Evolutionary conservation across 2,888 invertebrate species (phyloP), one percentile per base, ranked within the genome.

Genomic region (Ferdinandea cuprea): DNA sequence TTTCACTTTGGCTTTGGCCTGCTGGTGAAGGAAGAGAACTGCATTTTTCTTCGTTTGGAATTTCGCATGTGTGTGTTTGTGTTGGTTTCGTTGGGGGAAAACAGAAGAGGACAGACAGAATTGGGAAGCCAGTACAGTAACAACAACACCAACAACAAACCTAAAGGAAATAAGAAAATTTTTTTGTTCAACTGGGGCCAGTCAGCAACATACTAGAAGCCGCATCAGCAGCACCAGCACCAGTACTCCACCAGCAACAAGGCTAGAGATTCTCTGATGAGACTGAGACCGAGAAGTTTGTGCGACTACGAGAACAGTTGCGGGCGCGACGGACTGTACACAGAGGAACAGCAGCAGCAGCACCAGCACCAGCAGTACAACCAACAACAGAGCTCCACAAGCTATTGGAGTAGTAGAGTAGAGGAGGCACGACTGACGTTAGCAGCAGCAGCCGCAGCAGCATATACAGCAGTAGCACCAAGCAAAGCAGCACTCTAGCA

Each of bases 381-480:
- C 54, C 78, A 73, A 61, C 78, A 83, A 73, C 83, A 69, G 68
- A 73, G 66, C 83, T 78, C 81, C 63, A 77, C 61, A 65, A 77
- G 46, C 77, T 77, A 73, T 83, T 78, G 83, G 78, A 83, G 78
- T 78, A 83, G 78, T 83, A 83, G 78, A 73, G 68, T 78, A 72
- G 78, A 83, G 83, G 78, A 83, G 83, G 78, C 83, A 83, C 83
- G 78, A 83, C 83, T 83, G 83, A 81, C 76, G 65, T 69, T 66
- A 76, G 59, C 61, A 85, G 72, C 78, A 79, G 73, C 68, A 52
- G 52, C 77, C 42, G 68, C 73, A 84, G 63, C 63, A 71, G 68
- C 65, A 74, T 58, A 50, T 71, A 56, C 76, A 66, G 83, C 79
- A 63, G 76, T 83, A 76, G 80, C 66, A 73, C 79, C 68, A 74